Percentiles rank a stretch among this genome's conserved stretches.
Conservation (phyloP, 2,888 invertebrate species). For the Saturnia pavonia region DNA sequence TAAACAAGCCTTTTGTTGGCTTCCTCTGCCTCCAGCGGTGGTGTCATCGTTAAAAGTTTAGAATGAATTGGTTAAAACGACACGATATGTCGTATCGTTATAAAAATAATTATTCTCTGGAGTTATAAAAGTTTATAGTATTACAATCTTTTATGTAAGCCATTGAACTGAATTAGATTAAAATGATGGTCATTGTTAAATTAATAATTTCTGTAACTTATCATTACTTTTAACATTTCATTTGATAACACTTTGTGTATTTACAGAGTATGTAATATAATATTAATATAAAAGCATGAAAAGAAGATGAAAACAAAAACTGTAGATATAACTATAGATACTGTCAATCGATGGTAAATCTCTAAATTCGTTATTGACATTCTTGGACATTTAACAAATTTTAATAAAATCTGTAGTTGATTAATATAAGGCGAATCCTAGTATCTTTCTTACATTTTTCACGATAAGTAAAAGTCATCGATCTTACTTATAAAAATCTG, state of each 20-base stretch:
- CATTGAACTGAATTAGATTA: neutral
- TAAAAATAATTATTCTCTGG: neutral
- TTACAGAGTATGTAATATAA: no score
- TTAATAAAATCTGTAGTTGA: neutral
- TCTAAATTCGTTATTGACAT: no score
- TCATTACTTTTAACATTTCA: no score
- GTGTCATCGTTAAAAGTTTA: constrained; percentile 27
- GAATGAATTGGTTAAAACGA: neutral
- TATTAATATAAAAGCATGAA: no score
- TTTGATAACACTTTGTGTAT: no score
- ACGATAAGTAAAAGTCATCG: no score
- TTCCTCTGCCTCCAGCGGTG: constrained; percentile 50
- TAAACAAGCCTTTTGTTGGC: constrained; percentile 73
- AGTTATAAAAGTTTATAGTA: neutral
- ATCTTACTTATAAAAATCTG: no score
- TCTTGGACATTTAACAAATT: neutral
- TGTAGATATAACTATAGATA: no score
- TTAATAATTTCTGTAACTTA: neutral
- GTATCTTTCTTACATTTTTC: no score
- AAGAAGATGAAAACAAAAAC: no score
- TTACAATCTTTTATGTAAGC: neutral
- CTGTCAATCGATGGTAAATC: no score
- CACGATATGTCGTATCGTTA: constrained; percentile 14
- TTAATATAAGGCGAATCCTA: neutral
- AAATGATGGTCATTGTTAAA: neutral